Percentiles rank a stretch among this genome's conserved stretches.
phyloP scores from a whole-genome alignment of 2,797 vertebrate species.

The Eutrigla gurnardus region DNA sequence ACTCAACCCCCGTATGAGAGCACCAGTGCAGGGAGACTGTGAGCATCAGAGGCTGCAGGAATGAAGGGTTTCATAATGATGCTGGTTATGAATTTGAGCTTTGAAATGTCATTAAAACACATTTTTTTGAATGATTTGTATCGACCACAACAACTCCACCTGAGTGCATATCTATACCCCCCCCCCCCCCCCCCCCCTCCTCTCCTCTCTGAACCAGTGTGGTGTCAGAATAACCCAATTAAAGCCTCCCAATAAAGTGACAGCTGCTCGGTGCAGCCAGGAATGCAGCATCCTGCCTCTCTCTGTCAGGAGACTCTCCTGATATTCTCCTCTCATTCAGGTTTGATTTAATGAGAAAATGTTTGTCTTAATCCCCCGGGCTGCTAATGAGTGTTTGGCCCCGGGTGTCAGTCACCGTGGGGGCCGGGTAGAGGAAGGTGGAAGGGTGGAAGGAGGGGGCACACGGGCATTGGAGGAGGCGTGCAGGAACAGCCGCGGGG shows the following conservation, averaged over 20 bases:
- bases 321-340: constrained; percentile 48
- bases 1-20: constrained; percentile 51
- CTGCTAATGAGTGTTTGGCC: constrained; percentile 72
- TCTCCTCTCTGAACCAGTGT: constrained; percentile 24
- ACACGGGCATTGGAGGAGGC: constrained; percentile 24
- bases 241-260: constrained; percentile 62
- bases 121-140: too few species aligned
- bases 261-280: constrained; percentile 63
- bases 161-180: constrained; percentile 12
- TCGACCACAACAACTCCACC: constrained; percentile 38
- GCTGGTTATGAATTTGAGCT: background rate
- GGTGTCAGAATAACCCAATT: constrained; percentile 65
- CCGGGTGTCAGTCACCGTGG: constrained; percentile 56
- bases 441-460: background rate
- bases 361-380: constrained; percentile 60
- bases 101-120: background rate
- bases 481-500: constrained; percentile 73
- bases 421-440: constrained; percentile 17
- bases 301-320: constrained; percentile 41
- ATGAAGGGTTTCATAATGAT: background rate
- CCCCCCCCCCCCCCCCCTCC: background rate
- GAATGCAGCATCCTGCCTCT: constrained; percentile 55
- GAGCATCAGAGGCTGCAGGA: background rate
- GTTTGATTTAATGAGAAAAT: constrained; percentile 68
- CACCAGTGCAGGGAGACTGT: background rate